phyloP scores from a whole-genome alignment of 2,113 vertebrate genomes.

The Isurus oxyrinchus region DNA sequence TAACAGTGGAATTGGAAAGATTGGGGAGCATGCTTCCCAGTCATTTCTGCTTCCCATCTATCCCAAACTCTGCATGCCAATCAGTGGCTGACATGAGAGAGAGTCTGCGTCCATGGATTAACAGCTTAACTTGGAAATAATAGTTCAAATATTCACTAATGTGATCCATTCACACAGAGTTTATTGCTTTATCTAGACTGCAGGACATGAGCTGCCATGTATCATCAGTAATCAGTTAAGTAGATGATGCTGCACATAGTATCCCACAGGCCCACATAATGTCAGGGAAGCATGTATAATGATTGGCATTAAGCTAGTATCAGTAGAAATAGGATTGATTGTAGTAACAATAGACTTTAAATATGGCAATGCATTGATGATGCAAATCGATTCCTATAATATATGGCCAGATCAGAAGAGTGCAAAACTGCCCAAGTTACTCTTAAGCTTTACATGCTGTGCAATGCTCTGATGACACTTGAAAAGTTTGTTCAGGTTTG shows the following conservation, averaged over 20 bases:
- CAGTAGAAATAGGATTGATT: background rate
- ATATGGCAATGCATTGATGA: background rate
- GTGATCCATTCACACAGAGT: background rate
- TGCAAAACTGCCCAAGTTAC: too few species aligned
- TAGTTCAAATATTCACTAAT: background rate
- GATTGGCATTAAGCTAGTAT: too few species aligned
- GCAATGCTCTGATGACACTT: too few species aligned
- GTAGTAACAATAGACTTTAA: too few species aligned
- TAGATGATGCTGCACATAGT: background rate
- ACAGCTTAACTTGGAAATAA: background rate
- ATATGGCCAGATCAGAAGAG: too few species aligned
- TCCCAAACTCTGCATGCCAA: background rate
- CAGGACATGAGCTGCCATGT: background rate
- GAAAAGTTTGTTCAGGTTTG: background rate
- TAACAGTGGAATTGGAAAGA: background rate
- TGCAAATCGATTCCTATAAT: too few species aligned
- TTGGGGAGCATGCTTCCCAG: background rate
- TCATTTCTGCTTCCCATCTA: background rate
- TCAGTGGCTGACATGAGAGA: background rate
- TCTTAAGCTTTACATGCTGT: too few species aligned
- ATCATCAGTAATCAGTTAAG: background rate
- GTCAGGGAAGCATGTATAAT: background rate
- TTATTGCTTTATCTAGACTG: background rate
- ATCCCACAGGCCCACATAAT: background rate
- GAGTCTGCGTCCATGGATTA: background rate